A percentile compares a stretch with the other conserved stretches of the same genome.
phyloP scores from a whole-genome alignment of 2,113 vertebrate species.

The Machaerirhynchus nigripectus region DNA sequence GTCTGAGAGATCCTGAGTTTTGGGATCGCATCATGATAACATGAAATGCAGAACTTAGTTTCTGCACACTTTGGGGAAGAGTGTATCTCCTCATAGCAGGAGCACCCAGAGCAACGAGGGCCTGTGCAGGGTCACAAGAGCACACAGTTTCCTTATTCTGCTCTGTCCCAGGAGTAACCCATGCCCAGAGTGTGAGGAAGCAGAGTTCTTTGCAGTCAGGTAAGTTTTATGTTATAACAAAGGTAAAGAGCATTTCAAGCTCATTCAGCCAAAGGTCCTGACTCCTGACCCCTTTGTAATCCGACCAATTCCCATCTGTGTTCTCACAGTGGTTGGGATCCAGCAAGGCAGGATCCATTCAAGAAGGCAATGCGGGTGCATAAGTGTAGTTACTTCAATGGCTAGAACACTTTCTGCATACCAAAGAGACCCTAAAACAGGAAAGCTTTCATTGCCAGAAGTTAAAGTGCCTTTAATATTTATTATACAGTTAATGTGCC shows the following conservation, averaged over 20 bases:
- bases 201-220: background rate
- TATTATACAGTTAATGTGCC: constrained; percentile 58
- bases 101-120: rapidly evolving
- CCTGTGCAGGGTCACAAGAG: background rate
- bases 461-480: constrained; percentile 68
- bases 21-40: background rate
- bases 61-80: background rate
- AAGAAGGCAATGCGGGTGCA: background rate
- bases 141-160: background rate
- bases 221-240: background rate
- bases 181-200: background rate
- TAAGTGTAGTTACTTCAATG: background rate
- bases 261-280: background rate
- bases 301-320: background rate
- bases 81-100: background rate
- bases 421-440: background rate
- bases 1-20: background rate
- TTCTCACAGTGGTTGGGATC: background rate
- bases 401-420: background rate
- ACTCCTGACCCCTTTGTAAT: background rate
- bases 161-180: background rate
- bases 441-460: constrained; percentile 35
- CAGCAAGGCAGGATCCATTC: background rate
- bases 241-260: background rate
- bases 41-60: background rate